phyloP scores from a whole-genome alignment of 2,797 vertebrate genomes.

The Ceryle rudis region DNA sequence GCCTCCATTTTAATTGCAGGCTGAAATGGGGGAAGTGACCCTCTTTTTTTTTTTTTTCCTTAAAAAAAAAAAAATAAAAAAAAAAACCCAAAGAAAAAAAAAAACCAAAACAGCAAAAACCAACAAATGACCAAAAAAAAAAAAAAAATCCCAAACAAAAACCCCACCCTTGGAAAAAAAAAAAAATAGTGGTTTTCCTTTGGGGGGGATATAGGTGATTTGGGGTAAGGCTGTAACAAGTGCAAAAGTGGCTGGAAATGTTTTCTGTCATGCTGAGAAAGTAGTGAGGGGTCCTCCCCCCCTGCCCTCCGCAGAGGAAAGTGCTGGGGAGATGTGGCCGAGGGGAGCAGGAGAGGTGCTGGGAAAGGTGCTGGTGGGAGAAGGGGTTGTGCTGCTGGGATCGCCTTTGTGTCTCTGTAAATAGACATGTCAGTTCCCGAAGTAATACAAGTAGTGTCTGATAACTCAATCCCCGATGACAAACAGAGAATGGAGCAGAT shows the following conservation, averaged over 20 bases:
- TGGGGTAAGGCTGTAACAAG: constrained; percentile 51
- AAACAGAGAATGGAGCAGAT: constrained; percentile 64
- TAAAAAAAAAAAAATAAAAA: not conserved
- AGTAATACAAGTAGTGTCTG: constrained; percentile 70
- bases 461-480: constrained; percentile 75
- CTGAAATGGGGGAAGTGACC: constrained; percentile 66
- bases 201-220: not conserved
- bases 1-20: constrained; percentile 88
- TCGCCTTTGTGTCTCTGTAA: constrained; percentile 80
- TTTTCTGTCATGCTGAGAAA: constrained; percentile 25
- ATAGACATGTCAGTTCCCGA: constrained; percentile 75
- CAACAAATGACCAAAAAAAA: not conserved
- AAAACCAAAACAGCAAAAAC: not conserved
- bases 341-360: constrained; percentile 21
- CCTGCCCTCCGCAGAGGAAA: not conserved
- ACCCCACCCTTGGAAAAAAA: not conserved
- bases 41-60: not conserved
- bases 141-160: too few relatives aligned
- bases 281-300: not conserved
- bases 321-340: not conserved
- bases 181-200: not conserved
- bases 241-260: constrained; percentile 59
- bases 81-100: not conserved
- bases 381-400: constrained; percentile 36
- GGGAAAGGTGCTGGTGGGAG: constrained; percentile 11